A percentile compares a stretch with the other conserved stretches of the same genome.
These are phyloP conservation scores for Danio jaintianensis DNA, from an alignment of 2,797 vertebrate genomes.

Conservation along the genomic window DNA sequence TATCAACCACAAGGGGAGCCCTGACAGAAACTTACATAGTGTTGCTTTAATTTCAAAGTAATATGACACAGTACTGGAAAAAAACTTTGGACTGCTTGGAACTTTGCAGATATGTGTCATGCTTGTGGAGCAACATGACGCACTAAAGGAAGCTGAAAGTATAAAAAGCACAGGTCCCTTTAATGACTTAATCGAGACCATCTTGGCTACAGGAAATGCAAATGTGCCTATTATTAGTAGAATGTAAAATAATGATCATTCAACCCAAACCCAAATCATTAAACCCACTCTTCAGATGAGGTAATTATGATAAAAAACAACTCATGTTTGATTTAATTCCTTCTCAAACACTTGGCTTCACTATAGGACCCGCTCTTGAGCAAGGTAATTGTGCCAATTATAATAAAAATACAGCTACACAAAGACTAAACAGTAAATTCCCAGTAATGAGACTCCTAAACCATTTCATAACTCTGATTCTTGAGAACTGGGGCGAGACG, in stretches of 20 bases:
- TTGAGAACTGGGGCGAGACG: not conserved
- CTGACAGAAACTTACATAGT: too few species aligned
- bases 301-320: too few species aligned
- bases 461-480: not conserved
- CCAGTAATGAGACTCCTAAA: not conserved
- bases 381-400: not conserved
- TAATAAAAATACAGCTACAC: not conserved
- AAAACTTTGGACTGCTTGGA: too few species aligned
- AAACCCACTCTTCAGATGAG: too few species aligned
- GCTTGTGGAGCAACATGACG: too few species aligned
- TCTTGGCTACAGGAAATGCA: not conserved
- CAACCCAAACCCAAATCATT: not conserved
- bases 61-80: too few species aligned
- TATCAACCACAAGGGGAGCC: too few species aligned
- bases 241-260: constrained; percentile 3
- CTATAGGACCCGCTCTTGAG: not conserved
- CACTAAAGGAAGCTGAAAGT: too few species aligned
- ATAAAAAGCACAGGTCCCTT: not conserved
- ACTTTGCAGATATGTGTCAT: too few species aligned
- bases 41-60: too few species aligned
- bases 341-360: not conserved
- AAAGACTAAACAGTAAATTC: not conserved
- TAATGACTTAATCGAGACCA: not conserved
- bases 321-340: not conserved
- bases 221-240: not conserved